Conservation (phyloP, 2,888 invertebrate genomes). For the Heliconius aoede region DNA sequence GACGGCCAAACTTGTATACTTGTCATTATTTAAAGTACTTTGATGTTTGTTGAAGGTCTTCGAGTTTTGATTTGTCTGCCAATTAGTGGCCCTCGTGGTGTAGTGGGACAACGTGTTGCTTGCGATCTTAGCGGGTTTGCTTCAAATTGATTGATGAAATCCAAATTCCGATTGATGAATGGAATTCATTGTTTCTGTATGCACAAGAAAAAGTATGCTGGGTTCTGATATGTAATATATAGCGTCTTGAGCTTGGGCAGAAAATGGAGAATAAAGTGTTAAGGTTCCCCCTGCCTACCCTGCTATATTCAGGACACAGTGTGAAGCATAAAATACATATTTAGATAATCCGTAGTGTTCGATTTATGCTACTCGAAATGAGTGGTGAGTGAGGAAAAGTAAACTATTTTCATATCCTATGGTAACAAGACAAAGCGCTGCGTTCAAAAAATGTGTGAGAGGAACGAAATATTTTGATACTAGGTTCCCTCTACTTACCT, state of each 20-base stretch:
- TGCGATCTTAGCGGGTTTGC: too few relatives aligned
- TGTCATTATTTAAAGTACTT: slow-evolving; percentile 36
- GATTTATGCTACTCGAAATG: too few relatives aligned
- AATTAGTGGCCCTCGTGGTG: not conserved
- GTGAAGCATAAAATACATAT: not conserved
- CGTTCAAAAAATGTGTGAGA: too few relatives aligned
- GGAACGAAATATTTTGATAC: too few relatives aligned
- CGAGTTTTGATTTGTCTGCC: not conserved
- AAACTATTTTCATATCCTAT: too few relatives aligned
- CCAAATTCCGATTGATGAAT: too few relatives aligned
- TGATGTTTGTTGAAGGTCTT: not conserved
- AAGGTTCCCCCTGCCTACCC: not conserved
- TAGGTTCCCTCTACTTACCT: too few relatives aligned
- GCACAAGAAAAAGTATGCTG: too few relatives aligned
- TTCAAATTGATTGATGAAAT: too few relatives aligned
- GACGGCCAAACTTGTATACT: slow-evolving; percentile 38
- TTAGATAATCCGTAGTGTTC: not conserved
- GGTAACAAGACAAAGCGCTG: too few relatives aligned
- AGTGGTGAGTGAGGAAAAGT: too few relatives aligned
- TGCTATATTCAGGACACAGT: not conserved
- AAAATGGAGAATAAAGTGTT: not conserved
- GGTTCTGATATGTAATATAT: not conserved
- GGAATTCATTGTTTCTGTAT: too few relatives aligned
- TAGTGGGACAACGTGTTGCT: not conserved
- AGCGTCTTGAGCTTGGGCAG: not conserved